Conservation (phyloP, 1,140 invertebrate species). For the Drosophila tsacasi region DNA sequence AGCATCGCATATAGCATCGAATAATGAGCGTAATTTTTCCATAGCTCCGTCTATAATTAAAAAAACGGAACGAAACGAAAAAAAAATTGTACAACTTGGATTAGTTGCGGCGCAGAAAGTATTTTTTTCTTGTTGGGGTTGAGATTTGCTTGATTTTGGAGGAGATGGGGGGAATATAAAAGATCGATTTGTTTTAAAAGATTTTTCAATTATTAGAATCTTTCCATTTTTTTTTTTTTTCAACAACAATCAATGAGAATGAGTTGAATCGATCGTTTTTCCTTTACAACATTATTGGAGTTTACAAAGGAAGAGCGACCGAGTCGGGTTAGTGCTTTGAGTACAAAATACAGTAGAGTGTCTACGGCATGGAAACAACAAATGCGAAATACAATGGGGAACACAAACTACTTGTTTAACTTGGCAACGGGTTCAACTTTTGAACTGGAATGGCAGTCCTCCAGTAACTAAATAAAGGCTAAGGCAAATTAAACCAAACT, state of each 20-base stretch:
- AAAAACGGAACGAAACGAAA: slow-evolving; percentile 61
- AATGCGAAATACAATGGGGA: slow-evolving; percentile 41
- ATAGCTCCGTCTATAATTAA: slow-evolving; percentile 82
- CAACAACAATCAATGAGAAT: slow-evolving; percentile 65
- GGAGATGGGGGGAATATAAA: slow-evolving; percentile 28
- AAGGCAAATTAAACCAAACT: slow-evolving; percentile 36
- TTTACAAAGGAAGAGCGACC: slow-evolving; percentile 26
- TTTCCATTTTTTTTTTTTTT: slow-evolving; percentile 34
- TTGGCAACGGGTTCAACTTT: slow-evolving; percentile 20
- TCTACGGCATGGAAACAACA: slow-evolving; percentile 52
- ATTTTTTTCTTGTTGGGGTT: slow-evolving; percentile 31
- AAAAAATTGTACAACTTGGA: slow-evolving; percentile 81
- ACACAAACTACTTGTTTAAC: slow-evolving; percentile 42
- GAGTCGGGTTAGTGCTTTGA: slow-evolving; percentile 51
- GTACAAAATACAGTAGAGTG: slow-evolving; percentile 26
- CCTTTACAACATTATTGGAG: background rate
- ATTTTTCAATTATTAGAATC: slow-evolving; percentile 45
- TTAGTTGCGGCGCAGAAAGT: slow-evolving; percentile 71
- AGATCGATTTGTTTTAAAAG: slow-evolving; percentile 37
- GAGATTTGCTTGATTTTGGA: slow-evolving; percentile 28
- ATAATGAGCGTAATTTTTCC: slow-evolving; percentile 84
- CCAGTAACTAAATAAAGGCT: slow-evolving; percentile 27
- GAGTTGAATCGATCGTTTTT: slow-evolving; percentile 24
- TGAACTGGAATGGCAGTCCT: background rate
- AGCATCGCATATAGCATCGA: slow-evolving; percentile 83